phyloP scores from a whole-genome alignment of 2,888 invertebrate genomes.

The Ophion ellenae region DNA sequence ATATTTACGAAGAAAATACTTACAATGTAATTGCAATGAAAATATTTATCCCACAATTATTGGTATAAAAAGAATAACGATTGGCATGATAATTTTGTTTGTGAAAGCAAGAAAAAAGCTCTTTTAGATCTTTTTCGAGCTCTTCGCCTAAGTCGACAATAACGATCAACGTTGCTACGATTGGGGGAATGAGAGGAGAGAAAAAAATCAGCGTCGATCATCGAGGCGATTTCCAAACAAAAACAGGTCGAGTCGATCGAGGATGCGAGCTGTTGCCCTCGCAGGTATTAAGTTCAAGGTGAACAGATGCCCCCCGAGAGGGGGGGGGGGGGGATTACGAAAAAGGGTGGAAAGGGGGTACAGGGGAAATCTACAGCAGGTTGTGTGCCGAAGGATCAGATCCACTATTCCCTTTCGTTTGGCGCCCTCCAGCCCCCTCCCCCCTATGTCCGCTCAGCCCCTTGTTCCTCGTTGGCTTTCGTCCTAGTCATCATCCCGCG shows the following conservation, averaged over 20 bases:
- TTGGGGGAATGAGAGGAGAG: neutral
- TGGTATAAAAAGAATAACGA: too few species aligned
- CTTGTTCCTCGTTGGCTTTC: constrained; percentile 14
- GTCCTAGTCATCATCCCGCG: constrained; percentile 49
- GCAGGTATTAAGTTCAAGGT: constrained; percentile 46
- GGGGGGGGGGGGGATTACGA: neutral
- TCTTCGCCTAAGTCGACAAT: neutral
- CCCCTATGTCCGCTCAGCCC: neutral
- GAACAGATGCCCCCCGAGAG: constrained; percentile 60
- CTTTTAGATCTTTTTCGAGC: too few species aligned
- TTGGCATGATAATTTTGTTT: too few species aligned
- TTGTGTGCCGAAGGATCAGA: constrained; percentile 52
- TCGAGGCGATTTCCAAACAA: constrained; percentile 60
- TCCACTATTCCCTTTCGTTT: constrained; percentile 43
- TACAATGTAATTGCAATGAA: too few species aligned
- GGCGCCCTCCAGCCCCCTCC: constrained; percentile 7
- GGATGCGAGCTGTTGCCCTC: constrained; percentile 12
- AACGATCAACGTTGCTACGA: neutral
- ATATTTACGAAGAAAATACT: too few species aligned
- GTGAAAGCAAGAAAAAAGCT: too few species aligned
- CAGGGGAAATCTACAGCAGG: constrained; percentile 52
- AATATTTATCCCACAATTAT: too few species aligned
- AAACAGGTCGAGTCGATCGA: constrained; percentile 49
- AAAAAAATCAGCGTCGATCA: constrained; percentile 53
- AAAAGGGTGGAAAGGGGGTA: neutral